Conservation (phyloP, 2,113 vertebrate genomes). For the Ammodytes marinus region DNA sequence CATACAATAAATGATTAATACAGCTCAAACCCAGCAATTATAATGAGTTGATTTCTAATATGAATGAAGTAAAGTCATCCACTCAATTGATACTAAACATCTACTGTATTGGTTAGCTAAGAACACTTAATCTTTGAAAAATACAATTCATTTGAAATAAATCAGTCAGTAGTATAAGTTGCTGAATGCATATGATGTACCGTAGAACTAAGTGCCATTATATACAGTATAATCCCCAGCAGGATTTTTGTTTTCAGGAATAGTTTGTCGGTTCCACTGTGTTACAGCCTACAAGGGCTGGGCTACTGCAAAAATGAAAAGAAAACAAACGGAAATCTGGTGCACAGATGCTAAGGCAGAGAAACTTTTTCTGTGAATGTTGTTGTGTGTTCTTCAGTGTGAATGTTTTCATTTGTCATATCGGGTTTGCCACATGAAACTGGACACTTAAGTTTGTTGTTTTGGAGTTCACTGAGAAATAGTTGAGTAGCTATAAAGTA, state of each 20-base stretch:
- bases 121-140: background rate
- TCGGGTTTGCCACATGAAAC: background rate
- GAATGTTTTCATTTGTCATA: background rate
- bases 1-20: background rate
- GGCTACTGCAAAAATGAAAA: background rate
- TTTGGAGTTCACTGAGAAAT: background rate
- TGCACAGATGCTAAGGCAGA: background rate
- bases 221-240: background rate
- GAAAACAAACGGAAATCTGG: background rate
- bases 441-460: background rate
- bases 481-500: background rate
- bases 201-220: background rate
- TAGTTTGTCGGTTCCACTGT: background rate
- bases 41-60: too few relatives aligned
- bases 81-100: background rate
- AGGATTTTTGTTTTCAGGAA: background rate
- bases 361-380: background rate
- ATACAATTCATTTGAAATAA: background rate
- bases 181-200: background rate
- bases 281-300: background rate
- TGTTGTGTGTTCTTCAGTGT: background rate
- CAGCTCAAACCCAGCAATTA: background rate
- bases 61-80: background rate
- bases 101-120: background rate
- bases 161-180: background rate